phyloP scores from a whole-genome alignment of 2,888 invertebrate genomes.

The Leptinotarsa juncta region DNA sequence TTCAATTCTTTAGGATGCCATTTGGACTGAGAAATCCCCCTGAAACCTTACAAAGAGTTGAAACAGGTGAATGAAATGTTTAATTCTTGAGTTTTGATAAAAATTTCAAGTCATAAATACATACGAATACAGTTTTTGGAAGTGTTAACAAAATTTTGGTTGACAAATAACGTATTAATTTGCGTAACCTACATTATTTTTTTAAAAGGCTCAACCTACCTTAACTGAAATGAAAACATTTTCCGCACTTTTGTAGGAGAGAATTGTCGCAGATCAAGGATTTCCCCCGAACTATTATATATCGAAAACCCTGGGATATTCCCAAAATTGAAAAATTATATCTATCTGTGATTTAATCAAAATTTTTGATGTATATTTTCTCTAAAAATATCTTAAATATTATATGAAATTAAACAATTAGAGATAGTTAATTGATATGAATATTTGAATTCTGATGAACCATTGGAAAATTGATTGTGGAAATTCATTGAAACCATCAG shows the following conservation, averaged over 20 bases:
- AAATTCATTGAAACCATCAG: constrained; percentile 45
- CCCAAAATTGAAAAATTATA: constrained; percentile 66
- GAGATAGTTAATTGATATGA: constrained; percentile 63
- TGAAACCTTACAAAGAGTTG: not conserved
- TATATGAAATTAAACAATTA: constrained; percentile 66
- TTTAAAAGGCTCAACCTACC: too few relatives aligned
- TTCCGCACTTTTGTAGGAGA: not conserved
- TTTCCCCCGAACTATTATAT: constrained; percentile 42
- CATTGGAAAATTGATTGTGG: constrained; percentile 51
- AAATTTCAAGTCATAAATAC: too few relatives aligned
- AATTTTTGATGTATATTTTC: constrained; percentile 73
- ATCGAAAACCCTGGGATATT: constrained; percentile 60
- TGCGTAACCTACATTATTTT: too few relatives aligned
- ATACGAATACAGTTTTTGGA: too few relatives aligned
- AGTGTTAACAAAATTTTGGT: too few relatives aligned
- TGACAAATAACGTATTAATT: too few relatives aligned
- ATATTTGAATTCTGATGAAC: constrained; percentile 45
- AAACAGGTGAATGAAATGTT: too few relatives aligned
- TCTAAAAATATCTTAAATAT: constrained; percentile 70
- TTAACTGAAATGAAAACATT: not conserved
- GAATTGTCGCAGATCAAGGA: not conserved
- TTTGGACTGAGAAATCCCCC: constrained; percentile 23
- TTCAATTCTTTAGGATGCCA: constrained; percentile 35
- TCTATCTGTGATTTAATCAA: constrained; percentile 72
- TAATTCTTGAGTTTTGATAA: too few relatives aligned